Conservation (phyloP, 2,797 vertebrate genomes). For the Sebastolobus altivelis region DNA sequence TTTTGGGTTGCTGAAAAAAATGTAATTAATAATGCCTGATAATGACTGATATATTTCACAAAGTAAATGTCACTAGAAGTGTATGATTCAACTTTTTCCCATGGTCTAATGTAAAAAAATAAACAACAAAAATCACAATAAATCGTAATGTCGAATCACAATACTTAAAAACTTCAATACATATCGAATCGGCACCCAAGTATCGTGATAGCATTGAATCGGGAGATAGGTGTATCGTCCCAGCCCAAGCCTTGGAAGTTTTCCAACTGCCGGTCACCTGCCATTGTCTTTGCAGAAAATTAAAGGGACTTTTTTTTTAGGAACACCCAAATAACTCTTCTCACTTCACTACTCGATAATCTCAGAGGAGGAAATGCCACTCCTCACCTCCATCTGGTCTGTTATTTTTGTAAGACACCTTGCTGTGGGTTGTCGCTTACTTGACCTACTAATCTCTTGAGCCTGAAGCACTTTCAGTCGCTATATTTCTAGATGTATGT, state of each 20-base stretch:
- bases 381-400: conserved; percentile 12
- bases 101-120: too few species aligned
- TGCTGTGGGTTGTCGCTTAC: neutral
- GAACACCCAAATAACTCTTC: conserved; percentile 17
- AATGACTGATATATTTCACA: too few species aligned
- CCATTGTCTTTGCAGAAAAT: neutral
- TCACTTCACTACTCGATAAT: neutral
- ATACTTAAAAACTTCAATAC: too few species aligned
- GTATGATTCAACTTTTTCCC: too few species aligned
- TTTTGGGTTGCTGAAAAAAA: too few species aligned
- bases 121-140: too few species aligned
- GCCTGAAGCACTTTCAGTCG: neutral
- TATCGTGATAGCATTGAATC: too few species aligned
- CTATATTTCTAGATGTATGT: neutral
- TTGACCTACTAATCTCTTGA: neutral
- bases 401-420: conserved; percentile 11
- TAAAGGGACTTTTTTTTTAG: conserved; percentile 10
- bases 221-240: too few species aligned
- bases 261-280: conserved; percentile 7
- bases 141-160: too few species aligned
- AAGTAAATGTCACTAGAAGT: too few species aligned
- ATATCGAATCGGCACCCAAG: too few species aligned
- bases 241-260: neutral
- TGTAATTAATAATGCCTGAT: too few species aligned
- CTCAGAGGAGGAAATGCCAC: conserved; percentile 7